phyloP scores from a whole-genome alignment of 2,888 invertebrate genomes.

The Pogonocherus hispidulus region DNA sequence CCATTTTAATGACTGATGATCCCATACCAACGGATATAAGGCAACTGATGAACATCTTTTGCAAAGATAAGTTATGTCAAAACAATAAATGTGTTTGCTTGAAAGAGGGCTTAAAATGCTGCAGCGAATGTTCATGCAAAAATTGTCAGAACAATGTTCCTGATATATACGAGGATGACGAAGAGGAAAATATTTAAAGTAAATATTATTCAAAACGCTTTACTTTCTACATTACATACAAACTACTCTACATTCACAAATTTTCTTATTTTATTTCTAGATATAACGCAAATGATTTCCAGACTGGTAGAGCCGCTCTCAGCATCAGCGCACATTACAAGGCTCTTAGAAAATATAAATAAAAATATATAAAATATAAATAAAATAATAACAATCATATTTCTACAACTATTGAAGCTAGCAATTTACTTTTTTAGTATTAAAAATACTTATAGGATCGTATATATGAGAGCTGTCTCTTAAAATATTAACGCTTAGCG shows the following conservation, averaged over 20 bases:
- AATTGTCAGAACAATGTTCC: neutral
- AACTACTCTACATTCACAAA: slow-evolving; percentile 1
- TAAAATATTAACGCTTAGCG: too few species aligned
- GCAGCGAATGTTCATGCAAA: neutral
- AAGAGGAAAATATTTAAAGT: slow-evolving; percentile 1
- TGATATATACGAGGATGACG: slow-evolving; percentile 1
- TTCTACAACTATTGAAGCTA: too few species aligned
- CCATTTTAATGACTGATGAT: neutral
- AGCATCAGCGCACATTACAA: neutral
- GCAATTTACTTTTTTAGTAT: too few species aligned
- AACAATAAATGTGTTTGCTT: too few species aligned
- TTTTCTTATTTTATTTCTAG: neutral
- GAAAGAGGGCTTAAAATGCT: too few species aligned
- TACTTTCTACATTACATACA: too few species aligned
- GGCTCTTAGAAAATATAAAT: neutral
- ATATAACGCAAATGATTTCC: slow-evolving; percentile 4
- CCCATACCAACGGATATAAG: neutral
- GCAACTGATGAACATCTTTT: too few species aligned
- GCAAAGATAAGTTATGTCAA: too few species aligned
- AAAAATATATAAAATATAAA: too few species aligned
- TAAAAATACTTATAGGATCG: too few species aligned
- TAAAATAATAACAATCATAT: too few species aligned
- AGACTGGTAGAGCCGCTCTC: slow-evolving; percentile 1
- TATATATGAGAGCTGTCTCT: too few species aligned
- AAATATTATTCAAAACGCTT: slow-evolving; percentile 1